Conservation (phyloP, 2,888 invertebrate genomes). For the Apotomis capreana region DNA sequence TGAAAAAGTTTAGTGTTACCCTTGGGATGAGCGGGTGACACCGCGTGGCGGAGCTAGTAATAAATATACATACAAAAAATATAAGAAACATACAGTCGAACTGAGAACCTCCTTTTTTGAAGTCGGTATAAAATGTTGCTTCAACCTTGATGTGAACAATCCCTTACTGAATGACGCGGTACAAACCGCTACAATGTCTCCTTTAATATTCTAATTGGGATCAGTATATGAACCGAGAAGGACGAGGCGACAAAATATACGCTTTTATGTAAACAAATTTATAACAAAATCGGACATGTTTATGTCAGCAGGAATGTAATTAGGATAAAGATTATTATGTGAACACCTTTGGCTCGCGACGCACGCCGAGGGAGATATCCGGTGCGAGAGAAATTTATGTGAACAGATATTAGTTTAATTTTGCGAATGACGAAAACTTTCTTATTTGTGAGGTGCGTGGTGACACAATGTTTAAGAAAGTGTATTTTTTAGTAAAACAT, state of each 20-base stretch:
- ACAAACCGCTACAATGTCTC: conserved; percentile 21
- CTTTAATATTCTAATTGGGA: conserved; percentile 48
- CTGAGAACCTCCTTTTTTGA: no score
- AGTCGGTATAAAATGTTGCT: no score
- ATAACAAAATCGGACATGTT: conserved; percentile 34
- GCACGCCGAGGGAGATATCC: conserved; percentile 32
- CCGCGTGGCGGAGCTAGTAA: no score
- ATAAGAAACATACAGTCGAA: no score
- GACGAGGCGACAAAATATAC: conserved; percentile 24
- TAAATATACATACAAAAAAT: no score
- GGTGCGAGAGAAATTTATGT: conserved; percentile 21
- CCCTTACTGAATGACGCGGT: background rate
- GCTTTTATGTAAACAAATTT: conserved; percentile 35
- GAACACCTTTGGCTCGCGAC: conserved; percentile 37
- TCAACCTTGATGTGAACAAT: background rate
- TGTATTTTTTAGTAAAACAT: background rate
- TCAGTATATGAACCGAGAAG: conserved; percentile 43
- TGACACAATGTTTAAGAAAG: background rate
- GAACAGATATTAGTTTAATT: conserved; percentile 31
- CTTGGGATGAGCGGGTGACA: no score
- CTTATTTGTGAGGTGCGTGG: conserved; percentile 3
- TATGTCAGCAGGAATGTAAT: conserved; percentile 30
- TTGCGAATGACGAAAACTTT: conserved; percentile 11
- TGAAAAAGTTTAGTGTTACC: no score
- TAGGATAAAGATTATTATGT: conserved; percentile 39